Conservation (phyloP, 1,140 invertebrate genomes). For the Pseudobourletiella spinata region DNA sequence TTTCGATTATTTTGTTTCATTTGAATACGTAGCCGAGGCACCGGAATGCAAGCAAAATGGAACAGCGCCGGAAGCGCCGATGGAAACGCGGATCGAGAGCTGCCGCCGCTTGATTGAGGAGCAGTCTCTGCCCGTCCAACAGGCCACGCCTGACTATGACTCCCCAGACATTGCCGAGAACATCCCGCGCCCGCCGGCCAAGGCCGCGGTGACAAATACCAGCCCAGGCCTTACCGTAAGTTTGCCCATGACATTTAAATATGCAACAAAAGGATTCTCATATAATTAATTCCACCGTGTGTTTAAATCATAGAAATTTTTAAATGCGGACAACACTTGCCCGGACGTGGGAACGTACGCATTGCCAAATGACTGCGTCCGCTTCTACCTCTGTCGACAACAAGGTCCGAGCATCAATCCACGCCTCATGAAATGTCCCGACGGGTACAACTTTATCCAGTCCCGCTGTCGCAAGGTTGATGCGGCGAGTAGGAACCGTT, state of each 20-base stretch:
- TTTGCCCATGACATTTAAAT: background rate
- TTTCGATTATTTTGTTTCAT: background rate
- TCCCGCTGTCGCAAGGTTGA: constrained; percentile 1
- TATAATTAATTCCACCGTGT: background rate
- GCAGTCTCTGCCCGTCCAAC: background rate
- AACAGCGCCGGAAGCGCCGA: no score
- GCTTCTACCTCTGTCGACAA: constrained; percentile 21
- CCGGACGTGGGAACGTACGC: constrained; percentile 12
- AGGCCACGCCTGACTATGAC: background rate
- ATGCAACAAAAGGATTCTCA: background rate
- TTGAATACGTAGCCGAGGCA: constrained; percentile 6
- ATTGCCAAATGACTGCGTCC: constrained; percentile 16
- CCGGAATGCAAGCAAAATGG: constrained; percentile 11
- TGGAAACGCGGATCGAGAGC: background rate
- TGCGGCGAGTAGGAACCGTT: background rate
- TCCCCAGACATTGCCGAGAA: background rate
- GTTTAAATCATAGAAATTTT: background rate
- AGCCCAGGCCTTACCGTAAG: background rate
- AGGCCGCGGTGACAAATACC: background rate
- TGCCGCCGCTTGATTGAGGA: background rate
- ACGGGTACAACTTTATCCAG: constrained; percentile 13
- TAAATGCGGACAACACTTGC: constrained; percentile 19
- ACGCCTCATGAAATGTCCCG: constrained; percentile 20
- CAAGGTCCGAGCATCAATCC: background rate
- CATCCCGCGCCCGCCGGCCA: background rate